phyloP scores from a whole-genome alignment of 2,888 invertebrate species.

The Lymantria monacha region DNA sequence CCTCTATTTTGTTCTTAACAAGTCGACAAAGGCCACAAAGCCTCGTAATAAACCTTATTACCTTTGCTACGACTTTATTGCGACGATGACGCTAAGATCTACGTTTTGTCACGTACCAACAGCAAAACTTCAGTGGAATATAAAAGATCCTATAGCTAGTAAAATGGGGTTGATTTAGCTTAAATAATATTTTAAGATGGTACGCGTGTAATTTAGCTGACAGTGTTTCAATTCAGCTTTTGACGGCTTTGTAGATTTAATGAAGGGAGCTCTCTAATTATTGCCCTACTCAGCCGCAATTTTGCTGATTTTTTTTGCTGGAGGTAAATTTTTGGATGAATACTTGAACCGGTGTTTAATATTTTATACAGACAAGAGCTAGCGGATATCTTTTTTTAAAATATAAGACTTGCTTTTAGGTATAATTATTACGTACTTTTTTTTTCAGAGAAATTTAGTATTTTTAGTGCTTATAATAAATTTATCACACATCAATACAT shows the following conservation, averaged over 20 bases:
- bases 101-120: constrained; percentile 5
- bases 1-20: not conserved
- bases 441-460: too few species aligned
- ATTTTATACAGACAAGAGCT: too few species aligned
- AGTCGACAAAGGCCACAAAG: not conserved
- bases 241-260: not conserved
- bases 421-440: too few species aligned
- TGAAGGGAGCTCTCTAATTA: too few species aligned
- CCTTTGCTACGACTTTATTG: constrained; percentile 3
- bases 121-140: not conserved
- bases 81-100: constrained; percentile 1
- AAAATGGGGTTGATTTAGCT: not conserved
- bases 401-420: too few species aligned
- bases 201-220: not conserved
- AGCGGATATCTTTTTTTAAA: too few species aligned
- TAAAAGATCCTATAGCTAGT: not conserved
- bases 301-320: too few species aligned
- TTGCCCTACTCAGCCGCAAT: too few species aligned
- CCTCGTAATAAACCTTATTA: constrained; percentile 1
- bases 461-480: too few species aligned
- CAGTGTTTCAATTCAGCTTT: not conserved
- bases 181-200: not conserved
- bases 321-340: too few species aligned
- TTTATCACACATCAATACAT: too few species aligned
- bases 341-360: too few species aligned